Evolutionary conservation across 2,113 vertebrate genomes (phyloP).

Genomic region (Chunga burmeisteri): DNA sequence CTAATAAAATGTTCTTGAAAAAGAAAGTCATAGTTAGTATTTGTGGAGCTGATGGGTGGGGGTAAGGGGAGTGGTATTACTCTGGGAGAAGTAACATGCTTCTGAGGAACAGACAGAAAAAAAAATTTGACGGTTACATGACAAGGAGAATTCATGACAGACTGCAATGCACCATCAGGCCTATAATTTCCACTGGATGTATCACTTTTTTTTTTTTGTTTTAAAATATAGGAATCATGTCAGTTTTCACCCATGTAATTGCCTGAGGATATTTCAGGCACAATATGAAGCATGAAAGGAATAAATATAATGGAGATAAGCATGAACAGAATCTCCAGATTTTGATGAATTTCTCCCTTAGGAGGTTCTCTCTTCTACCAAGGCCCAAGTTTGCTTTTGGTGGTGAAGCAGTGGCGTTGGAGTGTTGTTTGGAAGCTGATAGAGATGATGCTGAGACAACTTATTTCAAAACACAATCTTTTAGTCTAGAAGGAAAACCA

Average conservation of each 20-base stretch:
- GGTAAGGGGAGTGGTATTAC: not conserved
- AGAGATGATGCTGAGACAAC: not conserved
- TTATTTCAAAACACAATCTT: not conserved
- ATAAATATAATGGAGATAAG: not conserved
- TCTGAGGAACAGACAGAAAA: not conserved
- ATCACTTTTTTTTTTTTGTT: not conserved
- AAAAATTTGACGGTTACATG: not conserved
- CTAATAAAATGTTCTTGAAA: not conserved
- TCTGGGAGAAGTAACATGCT: not conserved
- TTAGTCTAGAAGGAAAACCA: not conserved
- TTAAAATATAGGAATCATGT: not conserved
- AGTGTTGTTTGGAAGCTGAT: not conserved
- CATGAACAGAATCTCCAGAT: not conserved
- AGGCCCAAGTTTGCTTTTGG: not conserved
- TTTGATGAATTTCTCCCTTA: not conserved
- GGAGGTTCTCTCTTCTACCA: not conserved
- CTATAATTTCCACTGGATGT: not conserved
- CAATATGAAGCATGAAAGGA: not conserved
- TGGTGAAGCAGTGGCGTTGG: not conserved
- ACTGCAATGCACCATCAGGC: not conserved
- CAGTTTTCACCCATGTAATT: not conserved
- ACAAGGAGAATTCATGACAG: not conserved
- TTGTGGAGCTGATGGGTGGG: not conserved
- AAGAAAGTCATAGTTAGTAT: not conserved
- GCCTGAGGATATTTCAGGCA: not conserved